A percentile compares a stretch with the other conserved stretches of the same genome.
These are phyloP conservation scores for Adelphocoris suturalis DNA, from an alignment of 2,888 invertebrate species.

Conservation along the genomic window DNA sequence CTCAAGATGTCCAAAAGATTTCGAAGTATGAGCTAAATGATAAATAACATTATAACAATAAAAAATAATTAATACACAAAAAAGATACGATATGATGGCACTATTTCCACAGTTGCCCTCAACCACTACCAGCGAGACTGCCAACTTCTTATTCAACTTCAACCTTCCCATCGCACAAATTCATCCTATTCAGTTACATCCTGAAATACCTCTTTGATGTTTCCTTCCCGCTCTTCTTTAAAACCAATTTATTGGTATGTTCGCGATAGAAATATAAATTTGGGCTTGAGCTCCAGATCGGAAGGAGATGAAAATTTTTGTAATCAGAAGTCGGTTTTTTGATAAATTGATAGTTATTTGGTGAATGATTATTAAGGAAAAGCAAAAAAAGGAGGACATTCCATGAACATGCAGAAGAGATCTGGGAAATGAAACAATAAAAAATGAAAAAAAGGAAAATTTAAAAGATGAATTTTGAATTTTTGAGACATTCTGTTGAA, in stretches of 20 bases:
- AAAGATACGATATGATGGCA: conserved; percentile 69
- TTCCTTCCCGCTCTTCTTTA: background rate
- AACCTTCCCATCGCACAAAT: background rate
- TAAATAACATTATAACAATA: conserved; percentile 65
- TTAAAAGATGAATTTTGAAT: too few relatives aligned
- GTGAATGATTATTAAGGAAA: too few relatives aligned
- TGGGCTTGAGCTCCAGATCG: too few relatives aligned
- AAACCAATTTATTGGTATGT: background rate
- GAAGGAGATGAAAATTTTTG: too few relatives aligned
- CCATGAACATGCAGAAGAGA: too few relatives aligned
- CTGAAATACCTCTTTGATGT: background rate
- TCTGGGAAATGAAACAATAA: too few relatives aligned
- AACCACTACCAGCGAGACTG: conserved; percentile 49
- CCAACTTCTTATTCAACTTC: conserved; percentile 53
- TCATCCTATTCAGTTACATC: background rate
- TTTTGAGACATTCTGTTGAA: too few relatives aligned
- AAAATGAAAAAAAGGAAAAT: too few relatives aligned
- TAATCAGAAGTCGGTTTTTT: too few relatives aligned
- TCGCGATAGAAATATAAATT: too few relatives aligned
- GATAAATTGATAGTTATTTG: too few relatives aligned
- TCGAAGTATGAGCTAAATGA: background rate
- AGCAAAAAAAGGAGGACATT: too few relatives aligned
- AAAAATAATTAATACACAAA: conserved; percentile 68
- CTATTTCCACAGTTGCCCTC: conserved; percentile 65
- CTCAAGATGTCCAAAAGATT: conserved; percentile 2